A percentile compares a stretch with the other conserved stretches of the same genome.
Evolutionary conservation across 2,113 vertebrate genomes (phyloP).

Genomic region (Poicephalus meyeri): DNA sequence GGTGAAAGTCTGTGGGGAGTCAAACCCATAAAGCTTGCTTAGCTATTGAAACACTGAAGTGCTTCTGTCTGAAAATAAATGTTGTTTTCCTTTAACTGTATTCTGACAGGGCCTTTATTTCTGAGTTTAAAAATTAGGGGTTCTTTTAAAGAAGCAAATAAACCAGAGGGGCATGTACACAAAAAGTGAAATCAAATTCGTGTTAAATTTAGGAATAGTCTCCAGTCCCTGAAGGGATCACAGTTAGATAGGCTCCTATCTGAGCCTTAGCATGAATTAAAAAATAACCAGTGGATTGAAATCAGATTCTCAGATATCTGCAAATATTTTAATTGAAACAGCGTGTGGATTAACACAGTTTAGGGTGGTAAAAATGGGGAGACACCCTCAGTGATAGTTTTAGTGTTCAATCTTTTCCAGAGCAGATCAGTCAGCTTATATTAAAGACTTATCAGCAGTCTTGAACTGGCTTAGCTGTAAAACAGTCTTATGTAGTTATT

Average conservation of each 20-base stretch:
- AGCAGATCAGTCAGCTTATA: neutral
- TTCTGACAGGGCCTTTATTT: neutral
- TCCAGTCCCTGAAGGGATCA: neutral
- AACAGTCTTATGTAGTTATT: neutral
- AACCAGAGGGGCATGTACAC: neutral
- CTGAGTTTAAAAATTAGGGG: neutral
- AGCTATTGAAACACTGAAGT: neutral
- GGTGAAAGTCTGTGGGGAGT: neutral
- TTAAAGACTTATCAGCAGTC: neutral
- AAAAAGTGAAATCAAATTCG: neutral
- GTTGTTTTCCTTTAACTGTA: neutral
- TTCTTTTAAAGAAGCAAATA: neutral
- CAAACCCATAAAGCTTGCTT: neutral
- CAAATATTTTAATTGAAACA: neutral
- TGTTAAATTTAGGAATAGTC: neutral
- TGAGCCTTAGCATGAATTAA: neutral
- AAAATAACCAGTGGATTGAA: neutral
- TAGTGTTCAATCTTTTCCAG: neutral
- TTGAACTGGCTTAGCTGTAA: neutral
- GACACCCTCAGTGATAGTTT: neutral
- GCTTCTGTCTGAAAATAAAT: neutral
- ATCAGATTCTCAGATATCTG: neutral
- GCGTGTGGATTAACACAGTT: neutral
- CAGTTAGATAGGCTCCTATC: neutral
- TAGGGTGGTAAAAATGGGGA: neutral